phyloP scores from a whole-genome alignment of 2,113 vertebrate genomes.

The Tamias sibiricus region DNA sequence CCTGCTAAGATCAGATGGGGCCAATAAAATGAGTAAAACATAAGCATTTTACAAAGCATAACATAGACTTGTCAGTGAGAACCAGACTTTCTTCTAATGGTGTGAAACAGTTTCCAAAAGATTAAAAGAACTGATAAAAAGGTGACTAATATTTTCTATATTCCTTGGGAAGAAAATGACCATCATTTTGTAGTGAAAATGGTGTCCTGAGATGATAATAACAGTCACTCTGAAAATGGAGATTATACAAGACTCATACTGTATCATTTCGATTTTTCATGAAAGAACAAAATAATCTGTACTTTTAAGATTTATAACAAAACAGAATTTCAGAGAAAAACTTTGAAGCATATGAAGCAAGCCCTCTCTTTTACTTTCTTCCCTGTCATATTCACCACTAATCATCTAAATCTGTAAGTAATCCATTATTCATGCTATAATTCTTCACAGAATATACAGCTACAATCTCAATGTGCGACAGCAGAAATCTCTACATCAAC shows the following conservation, averaged over 20 bases:
- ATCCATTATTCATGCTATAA: neutral
- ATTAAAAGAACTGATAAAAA: slow-evolving; percentile 14
- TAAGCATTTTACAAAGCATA: neutral
- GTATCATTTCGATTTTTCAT: neutral
- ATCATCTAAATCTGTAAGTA: neutral
- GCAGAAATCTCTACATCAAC: neutral
- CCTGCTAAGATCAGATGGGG: neutral
- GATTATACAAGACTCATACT: neutral
- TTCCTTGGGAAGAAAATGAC: neutral
- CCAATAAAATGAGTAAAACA: neutral
- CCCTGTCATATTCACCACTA: neutral
- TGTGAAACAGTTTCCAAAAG: neutral
- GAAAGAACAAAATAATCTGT: neutral
- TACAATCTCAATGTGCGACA: neutral
- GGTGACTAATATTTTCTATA: neutral
- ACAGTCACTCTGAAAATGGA: neutral
- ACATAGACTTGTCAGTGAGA: neutral
- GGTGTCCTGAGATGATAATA: neutral
- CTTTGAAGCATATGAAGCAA: neutral
- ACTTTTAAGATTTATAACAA: neutral
- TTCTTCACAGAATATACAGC: neutral
- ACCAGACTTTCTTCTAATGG: neutral
- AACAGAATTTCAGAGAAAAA: slow-evolving; percentile 18
- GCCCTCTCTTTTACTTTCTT: too few relatives aligned
- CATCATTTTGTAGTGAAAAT: neutral